Evolutionary conservation across 2,113 vertebrate genomes (phyloP).

Genomic region (Chloebia gouldiae): DNA sequence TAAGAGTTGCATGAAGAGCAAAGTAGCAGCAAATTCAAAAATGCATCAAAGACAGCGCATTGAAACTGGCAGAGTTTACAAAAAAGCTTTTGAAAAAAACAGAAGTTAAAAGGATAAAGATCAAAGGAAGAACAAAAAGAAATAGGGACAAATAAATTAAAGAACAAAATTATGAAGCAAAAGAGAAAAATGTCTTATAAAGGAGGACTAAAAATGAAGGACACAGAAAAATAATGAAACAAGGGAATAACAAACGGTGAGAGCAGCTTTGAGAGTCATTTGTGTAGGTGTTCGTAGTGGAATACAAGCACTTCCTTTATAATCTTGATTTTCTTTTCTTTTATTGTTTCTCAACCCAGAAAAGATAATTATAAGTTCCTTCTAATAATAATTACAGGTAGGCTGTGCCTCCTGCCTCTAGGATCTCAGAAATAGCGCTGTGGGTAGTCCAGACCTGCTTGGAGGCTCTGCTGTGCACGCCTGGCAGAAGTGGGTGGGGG

Average conservation of each 20-base stretch:
- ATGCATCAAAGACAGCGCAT: neutral
- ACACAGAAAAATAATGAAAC: neutral
- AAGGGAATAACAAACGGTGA: neutral
- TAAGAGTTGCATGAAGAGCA: neutral
- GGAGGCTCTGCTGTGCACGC: neutral
- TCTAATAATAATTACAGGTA: neutral
- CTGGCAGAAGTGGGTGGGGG: neutral
- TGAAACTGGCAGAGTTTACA: neutral
- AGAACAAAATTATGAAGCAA: neutral
- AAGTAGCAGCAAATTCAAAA: neutral
- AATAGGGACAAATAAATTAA: slow-evolving; percentile 13
- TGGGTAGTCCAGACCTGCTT: neutral
- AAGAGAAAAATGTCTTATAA: neutral
- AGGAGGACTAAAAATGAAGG: neutral
- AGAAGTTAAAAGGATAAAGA: slow-evolving; percentile 27
- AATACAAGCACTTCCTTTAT: neutral
- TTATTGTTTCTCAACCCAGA: neutral
- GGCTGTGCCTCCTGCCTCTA: neutral
- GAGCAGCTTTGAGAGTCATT: neutral
- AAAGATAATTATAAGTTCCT: neutral
- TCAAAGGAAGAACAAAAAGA: slow-evolving; percentile 40
- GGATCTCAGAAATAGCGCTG: neutral
- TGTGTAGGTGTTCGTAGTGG: neutral
- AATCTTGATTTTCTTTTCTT: neutral
- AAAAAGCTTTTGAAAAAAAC: neutral